Evolutionary conservation across 2,888 invertebrate genomes (phyloP), one percentile per base, ranked within the genome.

Genomic region (Acleris laterana): DNA sequence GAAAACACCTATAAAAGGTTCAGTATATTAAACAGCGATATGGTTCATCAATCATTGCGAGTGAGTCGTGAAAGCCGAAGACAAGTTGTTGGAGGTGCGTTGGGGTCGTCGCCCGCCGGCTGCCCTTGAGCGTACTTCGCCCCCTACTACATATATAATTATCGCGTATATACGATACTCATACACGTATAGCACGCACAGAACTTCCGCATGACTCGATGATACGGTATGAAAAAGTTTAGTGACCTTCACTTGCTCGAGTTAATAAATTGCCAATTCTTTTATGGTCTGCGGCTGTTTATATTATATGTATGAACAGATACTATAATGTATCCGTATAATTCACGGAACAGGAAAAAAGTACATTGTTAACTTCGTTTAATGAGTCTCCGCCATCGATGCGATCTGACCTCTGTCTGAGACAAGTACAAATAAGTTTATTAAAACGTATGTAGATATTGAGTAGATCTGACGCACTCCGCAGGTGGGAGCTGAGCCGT

Each of bases 101-200:
- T 73, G 81, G 84, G 90, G 88, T 90, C 89, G 82, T 86, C 86
- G 86, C 77, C 88, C 90, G 82, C 70, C 76, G 80, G 74, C 75
- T 89, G 89, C 86, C 90, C 90, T 91, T 90, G 90, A 88, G 85
- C 83, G 89, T 84, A 82, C 87, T 84, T 86, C 87, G 88, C 87
- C 85, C 88, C 79, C 83, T 73, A 79, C 74, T 78, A 73, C 75
- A 56, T 66, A 65, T 51, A 62, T 61, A 61, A 66, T 66, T 66
- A 62, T 66, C 66, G 38, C 38, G 61, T 51, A 56, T 56, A 22
- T 62, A 56, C 42, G 56, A 66, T 57, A 61, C 60, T 44, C 55
- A 50, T 50, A 55, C 60, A 44, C 50, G 53, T 64, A 60, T 16
- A 75, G 69, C 73, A 77, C 77, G 74, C 72, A 70, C 73, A 73